phyloP scores from a whole-genome alignment of 2,113 vertebrate species.

The Mesocricetus auratus region DNA sequence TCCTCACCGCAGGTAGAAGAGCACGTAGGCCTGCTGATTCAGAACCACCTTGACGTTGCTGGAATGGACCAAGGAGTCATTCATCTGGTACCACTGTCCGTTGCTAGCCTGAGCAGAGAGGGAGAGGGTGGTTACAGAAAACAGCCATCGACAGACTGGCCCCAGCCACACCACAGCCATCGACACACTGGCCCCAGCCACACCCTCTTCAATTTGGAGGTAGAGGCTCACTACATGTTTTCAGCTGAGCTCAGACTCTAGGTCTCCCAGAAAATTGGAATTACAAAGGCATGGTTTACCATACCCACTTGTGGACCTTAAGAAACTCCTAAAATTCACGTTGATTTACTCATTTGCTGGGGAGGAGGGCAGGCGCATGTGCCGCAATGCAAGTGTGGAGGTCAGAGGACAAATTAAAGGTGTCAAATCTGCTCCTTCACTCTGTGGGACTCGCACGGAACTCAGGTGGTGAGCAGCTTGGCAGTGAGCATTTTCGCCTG shows the following conservation, averaged over 20 bases:
- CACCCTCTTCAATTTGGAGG: not conserved
- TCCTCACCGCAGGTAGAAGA: constrained; percentile 95
- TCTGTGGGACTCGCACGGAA: not conserved
- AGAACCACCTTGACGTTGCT: constrained; percentile 98
- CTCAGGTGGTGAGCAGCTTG: not conserved
- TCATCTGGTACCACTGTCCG: constrained; percentile 99
- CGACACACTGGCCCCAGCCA: no score
- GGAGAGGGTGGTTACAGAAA: not conserved
- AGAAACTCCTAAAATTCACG: not conserved
- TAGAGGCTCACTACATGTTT: not conserved
- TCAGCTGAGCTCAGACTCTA: not conserved
- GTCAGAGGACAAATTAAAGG: not conserved
- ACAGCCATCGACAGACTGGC: not conserved
- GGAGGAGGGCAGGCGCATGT: not conserved
- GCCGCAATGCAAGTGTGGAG: not conserved
- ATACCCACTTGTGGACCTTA: not conserved
- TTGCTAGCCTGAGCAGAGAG: constrained; percentile 92
- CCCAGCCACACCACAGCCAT: not conserved
- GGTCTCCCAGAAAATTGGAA: not conserved
- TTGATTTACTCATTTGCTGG: not conserved
- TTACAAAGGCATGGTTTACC: not conserved
- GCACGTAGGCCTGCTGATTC: constrained; percentile 97
- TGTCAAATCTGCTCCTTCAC: no score
- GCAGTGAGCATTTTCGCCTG: not conserved
- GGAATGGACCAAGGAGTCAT: constrained; percentile 93